Base-by-base conservation (phyloP, 2,888 invertebrate genomes). In the Harpagoxenus sublaevis region DNA sequence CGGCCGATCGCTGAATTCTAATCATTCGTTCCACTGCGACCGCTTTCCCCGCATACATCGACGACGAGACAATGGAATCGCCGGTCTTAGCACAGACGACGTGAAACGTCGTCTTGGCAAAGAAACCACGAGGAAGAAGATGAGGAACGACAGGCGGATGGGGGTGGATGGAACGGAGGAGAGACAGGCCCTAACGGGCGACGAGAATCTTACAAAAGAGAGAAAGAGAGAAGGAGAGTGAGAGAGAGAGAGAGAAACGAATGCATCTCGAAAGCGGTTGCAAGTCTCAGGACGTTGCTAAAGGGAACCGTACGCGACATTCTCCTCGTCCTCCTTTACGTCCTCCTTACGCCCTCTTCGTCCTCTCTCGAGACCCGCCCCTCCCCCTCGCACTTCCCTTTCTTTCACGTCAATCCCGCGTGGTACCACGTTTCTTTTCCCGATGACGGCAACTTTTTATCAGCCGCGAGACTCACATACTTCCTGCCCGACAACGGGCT, bases 391-490 rank as follows among this genome's bases (percentile, higher is more conserved):
- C 65, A 65, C n/a, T 18, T 70, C 48, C 10, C 28, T 28, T 51
- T 42, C 51, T 15, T 68, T 45, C 62, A n/a, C 42, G 42, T 60
- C 48, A 42, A 31, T 68, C 31, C 83, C 63, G 74, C 55, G 66
- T 79, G 73, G 65, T 83, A 62, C 74, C 65, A 84, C 75, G 81
- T 84, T 89, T 84, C 86, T 66, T 84, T 81, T 79, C 82, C 60
- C 70, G 82, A 84, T 79, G 78, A 85, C 85, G 88, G 90, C 91
- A 87, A 92, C 91, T 93, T 93, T 92, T 93, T 93, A 75, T 84
- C 68, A 77, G 62, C 65, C 84, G 88, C 90, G 85, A 87, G 89
- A 86, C 86, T 89, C 88, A 89, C 91, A 92, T 91, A 93, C 92
- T 91, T 91, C 90, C 92, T 93, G 92, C 85, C 91, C 84, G 86